Evolutionary conservation across 2,797 vertebrate species (phyloP), one percentile per base, ranked within the genome.

Genomic region (Buphagus erythrorhynchus): DNA sequence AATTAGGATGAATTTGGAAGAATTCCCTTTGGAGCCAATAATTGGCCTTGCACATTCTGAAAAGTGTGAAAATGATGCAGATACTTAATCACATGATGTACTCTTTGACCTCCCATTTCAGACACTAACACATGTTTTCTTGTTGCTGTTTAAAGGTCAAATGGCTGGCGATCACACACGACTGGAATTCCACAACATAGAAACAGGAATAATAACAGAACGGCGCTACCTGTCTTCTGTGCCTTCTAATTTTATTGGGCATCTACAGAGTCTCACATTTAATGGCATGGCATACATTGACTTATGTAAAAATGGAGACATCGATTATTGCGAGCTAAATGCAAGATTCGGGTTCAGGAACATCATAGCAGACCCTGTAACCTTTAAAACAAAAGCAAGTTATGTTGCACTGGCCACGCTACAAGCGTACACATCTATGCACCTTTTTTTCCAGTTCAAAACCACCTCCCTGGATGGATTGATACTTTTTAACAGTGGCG

Each of bases 381-480:
- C 99, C 91, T 99, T 99, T 98, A 99, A 99, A 98, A 99, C 99
- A 10, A 99, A 99, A 98, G 99, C 99, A 65, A 99, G 99, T 97
- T 99, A 99, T 73, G 98, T 99, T 97, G 99, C 99, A 22, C 98
- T 99, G 97, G 98, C 98, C 86, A 99, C 99, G 1, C 97, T 99
- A 91, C 99, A 99, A 98, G 99, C 99, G 69, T 99, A 99, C 96
- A 99, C 99, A 94, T 99, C 99, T 98, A 99, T 99, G 99, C 99
- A 99, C 98, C 99, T 99, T 96, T 99, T 99, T 98, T 99, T 99
- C 98, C 99, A 99, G 98, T 99, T 99, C 98, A 99, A 99, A 98
- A 99, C 99, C 63, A 99, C 99, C 71, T 99, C 99, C 19, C 98
- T 99, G 5, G 99, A 99, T 63, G 99, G 99, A 77, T 98, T 99